Evolutionary conservation across 2,797 vertebrate species (phyloP).

Genomic region (Chelon auratus): DNA sequence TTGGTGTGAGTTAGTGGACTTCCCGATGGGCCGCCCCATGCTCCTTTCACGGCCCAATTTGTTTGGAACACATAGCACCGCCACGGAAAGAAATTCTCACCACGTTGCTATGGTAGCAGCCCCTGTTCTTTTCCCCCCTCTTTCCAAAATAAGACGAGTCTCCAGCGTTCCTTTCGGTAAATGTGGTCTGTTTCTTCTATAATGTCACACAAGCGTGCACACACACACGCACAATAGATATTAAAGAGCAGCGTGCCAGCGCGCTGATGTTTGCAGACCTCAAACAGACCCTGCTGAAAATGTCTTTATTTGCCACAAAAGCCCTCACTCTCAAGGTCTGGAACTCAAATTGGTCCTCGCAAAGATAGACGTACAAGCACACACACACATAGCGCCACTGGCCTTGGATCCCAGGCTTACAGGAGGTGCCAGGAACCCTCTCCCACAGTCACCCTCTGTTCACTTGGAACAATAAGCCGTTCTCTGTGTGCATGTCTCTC

Average conservation of each 20-base stretch:
- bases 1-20: conserved; percentile 49
- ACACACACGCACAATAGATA: not conserved
- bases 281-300: not conserved
- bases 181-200: conserved; percentile 2
- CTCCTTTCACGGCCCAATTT: conserved; percentile 79
- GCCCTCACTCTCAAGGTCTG: conserved; percentile 4
- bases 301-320: conserved; percentile 5
- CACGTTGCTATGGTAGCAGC: conserved; percentile 77
- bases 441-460: conserved; percentile 83
- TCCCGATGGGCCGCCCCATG: conserved; percentile 56
- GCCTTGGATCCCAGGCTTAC: conserved; percentile 71
- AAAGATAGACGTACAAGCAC: conserved; percentile 31
- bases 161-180: conserved; percentile 31
- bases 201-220: not conserved
- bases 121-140: conserved; percentile 37
- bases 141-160: conserved; percentile 58
- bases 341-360: conserved; percentile 16
- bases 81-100: conserved; percentile 73
- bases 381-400: conserved; percentile 49
- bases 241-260: not conserved
- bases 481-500: conserved; percentile 54
- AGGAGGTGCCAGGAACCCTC: conserved; percentile 80
- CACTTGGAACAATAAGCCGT: conserved; percentile 80
- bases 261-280: not conserved
- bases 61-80: conserved; percentile 75